These are phyloP conservation scores for Microtus oregoni DNA, from an alignment of 2,113 vertebrate genomes.

Conservation along the genomic window DNA sequence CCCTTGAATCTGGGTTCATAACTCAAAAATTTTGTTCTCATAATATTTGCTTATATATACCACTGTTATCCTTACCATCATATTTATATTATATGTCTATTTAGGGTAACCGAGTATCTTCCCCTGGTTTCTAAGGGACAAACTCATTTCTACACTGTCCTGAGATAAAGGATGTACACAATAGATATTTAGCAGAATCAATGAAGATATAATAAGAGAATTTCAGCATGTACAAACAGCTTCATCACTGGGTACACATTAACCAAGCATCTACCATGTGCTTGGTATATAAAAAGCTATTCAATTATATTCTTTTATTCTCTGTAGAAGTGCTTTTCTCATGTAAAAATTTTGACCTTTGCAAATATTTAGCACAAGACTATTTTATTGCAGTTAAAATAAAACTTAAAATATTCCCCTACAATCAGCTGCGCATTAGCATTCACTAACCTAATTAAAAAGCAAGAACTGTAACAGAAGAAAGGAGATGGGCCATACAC, in stretches of 20 bases:
- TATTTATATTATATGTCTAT: not conserved
- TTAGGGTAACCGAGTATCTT: not conserved
- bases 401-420: slow-evolving; percentile 79
- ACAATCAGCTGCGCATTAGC: slow-evolving; percentile 81
- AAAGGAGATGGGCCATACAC: slow-evolving; percentile 75
- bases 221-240: not conserved
- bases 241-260: not conserved
- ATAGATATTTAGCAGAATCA: slow-evolving; percentile 32
- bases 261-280: not conserved
- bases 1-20: not conserved
- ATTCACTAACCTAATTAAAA: slow-evolving; percentile 79
- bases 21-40: not conserved
- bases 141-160: not conserved
- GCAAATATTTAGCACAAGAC: slow-evolving; percentile 75
- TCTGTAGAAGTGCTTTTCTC: slow-evolving; percentile 41
- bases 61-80: not conserved
- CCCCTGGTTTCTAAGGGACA: not conserved
- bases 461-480: slow-evolving; percentile 79
- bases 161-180: slow-evolving; percentile 6
- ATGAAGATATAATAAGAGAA: not conserved
- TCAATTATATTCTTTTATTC: slow-evolving; percentile 45
- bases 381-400: slow-evolving; percentile 80
- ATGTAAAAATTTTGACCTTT: slow-evolving; percentile 77
- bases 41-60: not conserved
- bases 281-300: slow-evolving; percentile 17